These are phyloP conservation scores for Oncorhynchus masou DNA, from an alignment of 2,113 vertebrate species.

Conservation along the genomic window DNA sequence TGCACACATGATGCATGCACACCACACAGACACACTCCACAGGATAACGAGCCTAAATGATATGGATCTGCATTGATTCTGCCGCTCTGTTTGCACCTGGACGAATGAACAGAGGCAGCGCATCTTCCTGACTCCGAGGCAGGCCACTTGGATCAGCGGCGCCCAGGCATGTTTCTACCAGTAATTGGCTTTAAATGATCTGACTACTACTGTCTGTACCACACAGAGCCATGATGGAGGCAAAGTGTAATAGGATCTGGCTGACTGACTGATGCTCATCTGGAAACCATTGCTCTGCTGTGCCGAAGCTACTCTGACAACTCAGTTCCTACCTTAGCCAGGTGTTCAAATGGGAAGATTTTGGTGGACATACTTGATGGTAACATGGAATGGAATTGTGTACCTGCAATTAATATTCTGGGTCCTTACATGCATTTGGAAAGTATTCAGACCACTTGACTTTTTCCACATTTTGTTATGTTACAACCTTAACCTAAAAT, in stretches of 20 bases:
- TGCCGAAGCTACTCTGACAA: too few species aligned
- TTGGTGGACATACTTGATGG: too few species aligned
- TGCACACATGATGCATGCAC: neutral
- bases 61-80: neutral
- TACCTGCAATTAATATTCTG: too few species aligned
- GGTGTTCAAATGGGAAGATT: too few species aligned
- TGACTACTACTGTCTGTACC: constrained; percentile 13
- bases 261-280: neutral
- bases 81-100: constrained; percentile 23
- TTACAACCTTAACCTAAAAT: too few species aligned
- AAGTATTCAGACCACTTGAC: too few species aligned
- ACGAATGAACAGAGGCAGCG: constrained; percentile 63
- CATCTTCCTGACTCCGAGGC: constrained; percentile 17
- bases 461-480: too few species aligned
- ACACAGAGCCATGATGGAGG: neutral
- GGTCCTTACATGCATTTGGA: too few species aligned
- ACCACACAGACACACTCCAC: neutral
- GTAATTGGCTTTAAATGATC: constrained; percentile 56
- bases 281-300: too few species aligned
- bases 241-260: neutral
- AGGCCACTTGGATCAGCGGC: constrained; percentile 50
- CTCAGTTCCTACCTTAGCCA: too few species aligned
- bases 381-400: too few species aligned
- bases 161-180: constrained; percentile 42
- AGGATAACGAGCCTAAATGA: too few species aligned